These are phyloP conservation scores for Drosophila recens DNA, from an alignment of 2,888 invertebrate genomes.

Conservation along the genomic window DNA sequence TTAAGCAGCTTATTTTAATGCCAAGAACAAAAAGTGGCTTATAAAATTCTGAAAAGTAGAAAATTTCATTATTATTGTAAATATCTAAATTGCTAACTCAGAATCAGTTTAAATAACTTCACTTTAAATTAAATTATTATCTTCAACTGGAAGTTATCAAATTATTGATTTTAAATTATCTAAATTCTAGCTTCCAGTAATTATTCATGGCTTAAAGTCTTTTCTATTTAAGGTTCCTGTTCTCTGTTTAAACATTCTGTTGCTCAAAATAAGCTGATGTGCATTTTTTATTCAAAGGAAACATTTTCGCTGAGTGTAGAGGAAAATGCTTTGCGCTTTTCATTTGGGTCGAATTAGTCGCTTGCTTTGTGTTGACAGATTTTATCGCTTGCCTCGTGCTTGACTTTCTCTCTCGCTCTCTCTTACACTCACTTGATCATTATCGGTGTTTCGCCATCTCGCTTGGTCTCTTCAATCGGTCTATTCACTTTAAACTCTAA, in stretches of 20 bases:
- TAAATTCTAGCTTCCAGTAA: background rate
- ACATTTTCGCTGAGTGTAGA: conserved; percentile 21
- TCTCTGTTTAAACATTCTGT: background rate
- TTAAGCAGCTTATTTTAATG: no score
- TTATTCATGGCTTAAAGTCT: no score
- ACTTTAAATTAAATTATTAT: background rate
- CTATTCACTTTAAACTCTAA: conserved; percentile 53
- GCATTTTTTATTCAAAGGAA: conserved; percentile 8
- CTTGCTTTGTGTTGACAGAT: conserved; percentile 46
- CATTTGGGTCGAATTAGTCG: conserved; percentile 42
- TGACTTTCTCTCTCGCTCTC: conserved; percentile 8
- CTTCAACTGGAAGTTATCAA: background rate
- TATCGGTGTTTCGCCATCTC: conserved; percentile 27
- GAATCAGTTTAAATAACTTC: background rate
- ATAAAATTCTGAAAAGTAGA: no score
- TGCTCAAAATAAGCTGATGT: conserved; percentile 5
- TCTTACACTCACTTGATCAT: conserved; percentile 25
- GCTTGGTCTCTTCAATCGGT: background rate
- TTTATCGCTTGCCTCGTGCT: conserved; percentile 41
- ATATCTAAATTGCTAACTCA: background rate
- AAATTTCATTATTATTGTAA: background rate
- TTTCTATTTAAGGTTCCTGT: background rate
- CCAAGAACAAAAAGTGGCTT: no score
- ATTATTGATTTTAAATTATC: background rate
- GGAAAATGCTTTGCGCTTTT: conserved; percentile 32